Base-by-base conservation (phyloP, 1,140 invertebrate species). In the Orchesella cincta region DNA sequence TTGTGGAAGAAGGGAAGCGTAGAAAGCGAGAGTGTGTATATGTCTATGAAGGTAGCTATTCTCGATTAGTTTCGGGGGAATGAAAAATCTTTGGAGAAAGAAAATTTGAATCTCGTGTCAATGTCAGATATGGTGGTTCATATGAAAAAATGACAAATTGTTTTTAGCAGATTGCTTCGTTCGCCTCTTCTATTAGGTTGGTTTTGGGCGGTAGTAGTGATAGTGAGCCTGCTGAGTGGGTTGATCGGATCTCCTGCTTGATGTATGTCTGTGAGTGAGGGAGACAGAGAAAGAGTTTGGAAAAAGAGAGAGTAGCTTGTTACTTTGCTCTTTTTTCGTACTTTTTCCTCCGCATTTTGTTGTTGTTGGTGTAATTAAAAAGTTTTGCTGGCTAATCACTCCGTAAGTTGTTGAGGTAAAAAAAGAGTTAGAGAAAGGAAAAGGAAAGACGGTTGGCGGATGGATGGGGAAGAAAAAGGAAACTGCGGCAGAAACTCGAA, bases 131-230 rank as follows among this genome's bases (percentile, higher is more conserved):
- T 23, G 52, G 62, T 33, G 62, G 62, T 67, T 64, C 23, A 12
- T 2, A 73, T 33, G 34, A 70, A 78, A 78, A 79, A 81, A 81
- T 81, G 80, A 81, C 78, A 81, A 81, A 81, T 81, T 79, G 79
- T 77, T 79, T 75, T 75, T 74, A 67, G 62, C n/a, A 35, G n/a
- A 54, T 39, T 73, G 36, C 31, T 57, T 29, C 26, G 12, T n/a
- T 36, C 23, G 5, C 31, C 23, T 52, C 54, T 36, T 64, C 76
- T 77, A 76, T 75, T 75, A 76, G 76, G 74, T 67, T 26, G 3
- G 23, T 33, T 31, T 29, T 8, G 33, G 23, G 52, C 52, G 23
- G 28, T 31, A 29, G 62, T 14, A 31, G 28, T 2, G 62, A 29
- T 67, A n/a, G 31, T 31, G 31, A 67, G 31, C 62, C 62, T 33